Evolutionary conservation across 2,113 vertebrate genomes (phyloP).

Genomic region (Zosterops hypoxanthus): DNA sequence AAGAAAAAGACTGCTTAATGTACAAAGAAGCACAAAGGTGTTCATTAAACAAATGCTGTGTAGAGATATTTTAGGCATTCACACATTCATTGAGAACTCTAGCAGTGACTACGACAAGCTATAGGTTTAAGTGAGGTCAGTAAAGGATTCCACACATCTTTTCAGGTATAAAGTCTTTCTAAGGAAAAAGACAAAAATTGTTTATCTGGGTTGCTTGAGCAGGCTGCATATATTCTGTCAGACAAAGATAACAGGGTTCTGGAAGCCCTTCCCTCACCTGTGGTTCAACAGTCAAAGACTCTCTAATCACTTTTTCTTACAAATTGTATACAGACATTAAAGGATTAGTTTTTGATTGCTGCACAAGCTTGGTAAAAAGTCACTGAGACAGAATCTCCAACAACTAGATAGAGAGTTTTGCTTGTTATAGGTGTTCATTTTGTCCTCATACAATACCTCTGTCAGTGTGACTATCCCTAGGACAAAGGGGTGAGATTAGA

Average conservation of each 20-base stretch:
- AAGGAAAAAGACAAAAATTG: background rate
- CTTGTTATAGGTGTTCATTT: background rate
- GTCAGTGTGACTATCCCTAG: background rate
- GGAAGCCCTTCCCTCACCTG: background rate
- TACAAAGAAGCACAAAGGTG: background rate
- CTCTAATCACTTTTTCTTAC: background rate
- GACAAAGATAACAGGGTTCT: background rate
- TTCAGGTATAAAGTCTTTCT: background rate
- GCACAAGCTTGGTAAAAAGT: background rate
- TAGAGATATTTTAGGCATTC: background rate
- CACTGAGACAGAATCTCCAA: background rate
- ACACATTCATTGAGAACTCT: background rate
- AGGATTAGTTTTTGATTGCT: background rate
- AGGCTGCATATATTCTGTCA: background rate
- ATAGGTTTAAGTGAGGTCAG: background rate
- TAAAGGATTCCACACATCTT: background rate
- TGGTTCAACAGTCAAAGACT: background rate
- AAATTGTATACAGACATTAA: background rate
- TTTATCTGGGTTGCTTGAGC: background rate
- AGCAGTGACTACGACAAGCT: fast-evolving
- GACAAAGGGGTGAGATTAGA: background rate
- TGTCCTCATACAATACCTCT: background rate
- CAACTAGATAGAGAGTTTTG: background rate
- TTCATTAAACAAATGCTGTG: fast-evolving
- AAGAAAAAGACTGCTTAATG: background rate